Conservation (phyloP, 1,140 invertebrate genomes). For the Euura saliciscinereae region DNA sequence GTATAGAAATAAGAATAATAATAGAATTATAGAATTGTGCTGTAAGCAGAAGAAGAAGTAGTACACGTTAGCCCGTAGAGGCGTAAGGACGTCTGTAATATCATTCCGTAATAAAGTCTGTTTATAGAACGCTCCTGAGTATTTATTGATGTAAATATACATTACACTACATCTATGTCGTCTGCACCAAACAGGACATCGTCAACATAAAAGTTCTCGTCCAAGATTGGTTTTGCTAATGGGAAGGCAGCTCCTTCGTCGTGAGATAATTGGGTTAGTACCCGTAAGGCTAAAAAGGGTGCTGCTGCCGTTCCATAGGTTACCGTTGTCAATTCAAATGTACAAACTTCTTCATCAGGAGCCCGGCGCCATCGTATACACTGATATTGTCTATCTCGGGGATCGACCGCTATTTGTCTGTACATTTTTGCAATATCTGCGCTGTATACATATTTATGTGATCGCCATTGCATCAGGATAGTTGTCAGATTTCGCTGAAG, state of each 20-base stretch:
- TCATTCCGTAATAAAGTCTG: too few species aligned
- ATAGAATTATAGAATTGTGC: too few species aligned
- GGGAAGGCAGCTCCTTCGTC: slow-evolving; percentile 36
- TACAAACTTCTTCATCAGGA: slow-evolving; percentile 23
- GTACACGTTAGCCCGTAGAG: too few species aligned
- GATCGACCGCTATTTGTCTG: slow-evolving; percentile 34
- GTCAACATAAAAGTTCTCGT: slow-evolving; percentile 31
- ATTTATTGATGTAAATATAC: too few species aligned
- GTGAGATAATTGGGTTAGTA: slow-evolving; percentile 37
- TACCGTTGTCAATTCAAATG: slow-evolving; percentile 42
- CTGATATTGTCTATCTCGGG: slow-evolving; percentile 33
- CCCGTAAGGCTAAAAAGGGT: slow-evolving; percentile 39
- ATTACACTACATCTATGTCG: slow-evolving; percentile 22
- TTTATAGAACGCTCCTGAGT: too few species aligned
- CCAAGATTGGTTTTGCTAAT: slow-evolving; percentile 25
- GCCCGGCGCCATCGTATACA: slow-evolving; percentile 39
- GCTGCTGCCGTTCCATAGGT: slow-evolving; percentile 47
- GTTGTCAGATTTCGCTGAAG: slow-evolving; percentile 10
- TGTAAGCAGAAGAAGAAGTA: too few species aligned
- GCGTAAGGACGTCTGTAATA: too few species aligned
- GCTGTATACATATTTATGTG: slow-evolving; percentile 22
- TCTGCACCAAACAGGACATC: slow-evolving; percentile 38
- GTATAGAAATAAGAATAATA: too few species aligned
- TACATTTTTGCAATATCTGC: slow-evolving; percentile 43
- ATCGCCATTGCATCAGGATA: slow-evolving; percentile 14